Evolutionary conservation across 2,797 vertebrate genomes (phyloP).

Genomic region (Sebastes paucispinis): DNA sequence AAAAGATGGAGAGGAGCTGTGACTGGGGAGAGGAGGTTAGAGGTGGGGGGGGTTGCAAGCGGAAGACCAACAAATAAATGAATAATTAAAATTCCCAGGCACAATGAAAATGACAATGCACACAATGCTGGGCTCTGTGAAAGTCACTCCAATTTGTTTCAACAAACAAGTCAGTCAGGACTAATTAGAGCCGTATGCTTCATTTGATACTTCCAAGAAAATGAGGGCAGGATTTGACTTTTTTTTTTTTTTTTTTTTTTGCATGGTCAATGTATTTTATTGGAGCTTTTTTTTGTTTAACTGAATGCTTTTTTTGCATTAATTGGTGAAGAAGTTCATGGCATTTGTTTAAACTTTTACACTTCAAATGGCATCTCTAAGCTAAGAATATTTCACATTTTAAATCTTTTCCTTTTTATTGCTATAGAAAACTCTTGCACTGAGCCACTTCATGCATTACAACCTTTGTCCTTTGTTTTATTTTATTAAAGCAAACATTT

Average conservation of each 20-base stretch:
- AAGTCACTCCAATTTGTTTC: constrained; percentile 3
- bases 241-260: background rate
- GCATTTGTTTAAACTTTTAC: background rate
- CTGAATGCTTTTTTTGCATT: background rate
- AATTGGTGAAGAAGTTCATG: background rate
- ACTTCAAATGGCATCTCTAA: background rate
- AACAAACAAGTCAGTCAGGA: background rate
- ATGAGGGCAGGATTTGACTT: background rate
- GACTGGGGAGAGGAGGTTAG: background rate
- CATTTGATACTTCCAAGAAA: background rate
- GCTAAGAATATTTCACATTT: background rate
- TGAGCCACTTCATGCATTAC: background rate
- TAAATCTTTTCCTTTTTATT: background rate
- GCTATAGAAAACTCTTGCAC: background rate
- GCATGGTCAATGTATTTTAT: background rate
- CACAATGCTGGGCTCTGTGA: background rate
- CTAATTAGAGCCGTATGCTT: background rate
- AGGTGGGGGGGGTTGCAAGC: background rate
- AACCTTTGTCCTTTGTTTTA: too few species aligned
- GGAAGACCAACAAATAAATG: constrained; percentile 18
- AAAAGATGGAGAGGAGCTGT: constrained; percentile 6
- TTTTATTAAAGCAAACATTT: background rate
- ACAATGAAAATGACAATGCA: background rate
- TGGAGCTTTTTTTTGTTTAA: background rate
- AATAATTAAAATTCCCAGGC: constrained; percentile 35